Percentiles rank a stretch among this genome's conserved stretches.
Evolutionary conservation across 1,140 invertebrate species (phyloP).

Genomic region (Nasonia longicornis): DNA sequence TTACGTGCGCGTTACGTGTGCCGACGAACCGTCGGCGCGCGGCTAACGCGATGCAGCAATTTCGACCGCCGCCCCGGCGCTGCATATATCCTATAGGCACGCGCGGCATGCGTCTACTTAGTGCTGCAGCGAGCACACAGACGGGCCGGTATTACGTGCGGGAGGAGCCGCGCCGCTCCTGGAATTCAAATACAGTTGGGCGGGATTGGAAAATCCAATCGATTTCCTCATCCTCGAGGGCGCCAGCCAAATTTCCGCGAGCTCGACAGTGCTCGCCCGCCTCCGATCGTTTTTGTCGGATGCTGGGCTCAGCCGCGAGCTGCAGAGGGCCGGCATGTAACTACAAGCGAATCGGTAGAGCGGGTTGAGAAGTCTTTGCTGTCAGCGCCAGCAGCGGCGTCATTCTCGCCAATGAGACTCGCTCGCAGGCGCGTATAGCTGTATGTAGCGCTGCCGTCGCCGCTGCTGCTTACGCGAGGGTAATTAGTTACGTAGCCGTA

Average conservation of each 20-base stretch:
- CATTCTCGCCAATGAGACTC: slow-evolving; percentile 27
- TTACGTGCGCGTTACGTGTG: too few species aligned
- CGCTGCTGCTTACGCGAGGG: slow-evolving; percentile 55
- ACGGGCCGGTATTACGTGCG: not conserved
- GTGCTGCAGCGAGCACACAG: not conserved
- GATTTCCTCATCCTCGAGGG: slow-evolving; percentile 50
- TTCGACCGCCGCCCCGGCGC: not conserved
- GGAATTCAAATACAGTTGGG: slow-evolving; percentile 60
- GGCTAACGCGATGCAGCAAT: not conserved
- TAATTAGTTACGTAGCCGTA: slow-evolving; percentile 63
- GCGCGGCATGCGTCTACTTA: slow-evolving; percentile 4
- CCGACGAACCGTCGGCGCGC: not conserved
- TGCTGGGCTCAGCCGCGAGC: too few species aligned
- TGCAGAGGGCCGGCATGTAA: not conserved
- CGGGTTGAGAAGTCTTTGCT: slow-evolving; percentile 59
- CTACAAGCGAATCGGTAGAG: not conserved
- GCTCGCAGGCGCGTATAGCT: not conserved
- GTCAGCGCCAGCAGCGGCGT: slow-evolving; percentile 56
- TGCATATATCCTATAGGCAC: not conserved
- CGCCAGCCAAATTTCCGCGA: too few species aligned
- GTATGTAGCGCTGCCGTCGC: not conserved
- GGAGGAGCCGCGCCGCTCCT: not conserved
- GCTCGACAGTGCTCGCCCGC: too few species aligned
- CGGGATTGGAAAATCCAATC: slow-evolving; percentile 65
- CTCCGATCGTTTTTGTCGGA: too few species aligned